Conservation (phyloP, 2,797 vertebrate genomes). For the Leptodactylus fallax region DNA sequence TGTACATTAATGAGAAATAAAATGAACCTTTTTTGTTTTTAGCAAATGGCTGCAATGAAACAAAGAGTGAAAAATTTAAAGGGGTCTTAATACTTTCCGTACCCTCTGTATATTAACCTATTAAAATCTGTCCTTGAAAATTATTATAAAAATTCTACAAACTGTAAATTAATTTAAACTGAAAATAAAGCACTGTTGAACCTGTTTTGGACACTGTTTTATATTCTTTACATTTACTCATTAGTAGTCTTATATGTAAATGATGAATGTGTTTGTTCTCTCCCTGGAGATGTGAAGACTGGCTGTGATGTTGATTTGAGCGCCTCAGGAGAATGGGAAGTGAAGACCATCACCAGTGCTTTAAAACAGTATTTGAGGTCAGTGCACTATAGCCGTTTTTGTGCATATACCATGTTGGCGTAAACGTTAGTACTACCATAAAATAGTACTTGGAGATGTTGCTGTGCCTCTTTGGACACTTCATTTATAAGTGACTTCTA, state of each 20-base stretch:
- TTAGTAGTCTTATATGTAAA: not conserved
- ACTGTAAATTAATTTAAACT: too few relatives aligned
- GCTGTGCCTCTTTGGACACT: too few relatives aligned
- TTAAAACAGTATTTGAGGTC: constrained; percentile 95
- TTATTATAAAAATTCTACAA: too few relatives aligned
- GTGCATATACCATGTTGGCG: not conserved
- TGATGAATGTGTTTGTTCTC: not conserved
- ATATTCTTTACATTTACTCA: not conserved
- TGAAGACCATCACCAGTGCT: constrained; percentile 95
- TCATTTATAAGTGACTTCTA: not conserved
- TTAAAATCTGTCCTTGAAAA: too few relatives aligned
- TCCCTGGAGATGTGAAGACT: constrained; percentile 84
- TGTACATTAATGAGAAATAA: too few relatives aligned
- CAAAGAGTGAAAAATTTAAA: too few relatives aligned
- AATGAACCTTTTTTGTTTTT: too few relatives aligned
- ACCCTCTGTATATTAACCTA: too few relatives aligned
- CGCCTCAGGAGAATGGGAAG: constrained; percentile 88
- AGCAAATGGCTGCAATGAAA: too few relatives aligned
- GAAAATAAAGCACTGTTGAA: too few relatives aligned
- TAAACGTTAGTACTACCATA: not conserved
- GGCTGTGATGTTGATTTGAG: constrained; percentile 88
- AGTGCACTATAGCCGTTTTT: constrained; percentile 34
- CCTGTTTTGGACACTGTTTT: too few relatives aligned
- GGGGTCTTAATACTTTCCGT: too few relatives aligned
- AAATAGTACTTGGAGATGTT: not conserved